Conservation (phyloP, 2,797 vertebrate genomes). For the Sebastes oblongus region DNA sequence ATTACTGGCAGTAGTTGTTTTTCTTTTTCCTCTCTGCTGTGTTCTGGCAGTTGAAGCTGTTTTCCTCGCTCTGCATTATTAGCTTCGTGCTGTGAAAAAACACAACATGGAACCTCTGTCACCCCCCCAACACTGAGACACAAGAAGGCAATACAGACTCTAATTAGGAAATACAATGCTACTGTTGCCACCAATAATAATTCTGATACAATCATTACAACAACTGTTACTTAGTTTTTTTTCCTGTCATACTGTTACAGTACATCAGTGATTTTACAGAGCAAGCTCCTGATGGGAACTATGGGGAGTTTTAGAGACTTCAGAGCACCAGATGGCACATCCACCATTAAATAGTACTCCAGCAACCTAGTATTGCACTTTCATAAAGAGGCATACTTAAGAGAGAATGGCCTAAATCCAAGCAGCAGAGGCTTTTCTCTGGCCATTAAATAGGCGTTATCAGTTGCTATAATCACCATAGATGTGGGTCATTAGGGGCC, state of each 20-base stretch:
- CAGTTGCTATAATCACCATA: no score
- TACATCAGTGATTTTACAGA: background rate
- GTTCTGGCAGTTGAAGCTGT: conserved; percentile 48
- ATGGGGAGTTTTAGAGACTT: background rate
- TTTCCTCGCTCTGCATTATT: conserved; percentile 61
- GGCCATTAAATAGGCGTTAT: no score
- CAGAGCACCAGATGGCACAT: background rate
- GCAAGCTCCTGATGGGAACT: background rate
- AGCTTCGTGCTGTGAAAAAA: conserved; percentile 52
- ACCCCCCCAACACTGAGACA: background rate
- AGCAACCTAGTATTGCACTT: background rate
- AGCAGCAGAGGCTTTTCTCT: background rate
- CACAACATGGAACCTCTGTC: conserved; percentile 26
- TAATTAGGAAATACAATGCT: conserved; percentile 3
- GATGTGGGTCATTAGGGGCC: no score
- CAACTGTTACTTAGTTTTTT: background rate
- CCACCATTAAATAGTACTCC: background rate
- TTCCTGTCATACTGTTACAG: background rate
- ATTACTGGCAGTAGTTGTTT: conserved; percentile 58
- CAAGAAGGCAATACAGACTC: background rate
- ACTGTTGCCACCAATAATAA: background rate
- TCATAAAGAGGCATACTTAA: background rate
- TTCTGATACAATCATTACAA: background rate
- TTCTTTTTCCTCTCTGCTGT: conserved; percentile 21
- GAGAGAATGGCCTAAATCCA: background rate